A percentile compares a stretch with the other conserved stretches of the same genome.
Evolutionary conservation across 2,113 vertebrate species (phyloP).

Genomic region (Ochotona princeps): DNA sequence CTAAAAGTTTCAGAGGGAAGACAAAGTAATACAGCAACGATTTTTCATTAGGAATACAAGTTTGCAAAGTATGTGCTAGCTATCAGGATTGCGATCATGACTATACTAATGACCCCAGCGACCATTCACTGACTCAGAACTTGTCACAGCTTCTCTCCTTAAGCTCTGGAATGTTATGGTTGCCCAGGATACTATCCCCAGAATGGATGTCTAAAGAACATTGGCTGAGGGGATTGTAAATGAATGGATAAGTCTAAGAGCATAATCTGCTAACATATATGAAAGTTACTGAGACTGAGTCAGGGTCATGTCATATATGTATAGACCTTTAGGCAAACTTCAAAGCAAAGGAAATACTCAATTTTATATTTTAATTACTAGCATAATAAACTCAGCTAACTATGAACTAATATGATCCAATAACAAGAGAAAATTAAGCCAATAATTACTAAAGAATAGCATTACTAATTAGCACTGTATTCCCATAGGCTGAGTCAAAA

Average conservation of each 20-base stretch:
- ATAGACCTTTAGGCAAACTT: slow-evolving; percentile 56
- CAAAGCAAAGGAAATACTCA: slow-evolving; percentile 72
- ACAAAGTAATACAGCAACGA: neutral
- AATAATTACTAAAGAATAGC: slow-evolving; percentile 68
- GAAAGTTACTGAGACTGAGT: slow-evolving; percentile 40
- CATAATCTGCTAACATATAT: slow-evolving; percentile 30
- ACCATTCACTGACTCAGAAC: neutral
- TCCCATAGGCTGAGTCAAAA: slow-evolving; percentile 52
- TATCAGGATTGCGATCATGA: neutral
- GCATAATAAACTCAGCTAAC: slow-evolving; percentile 69
- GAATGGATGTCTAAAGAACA: neutral
- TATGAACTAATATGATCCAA: slow-evolving; percentile 51
- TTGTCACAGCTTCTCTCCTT: neutral
- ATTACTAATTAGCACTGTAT: slow-evolving; percentile 67
- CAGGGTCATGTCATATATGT: slow-evolving; percentile 26
- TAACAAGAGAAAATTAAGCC: slow-evolving; percentile 60
- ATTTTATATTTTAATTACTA: slow-evolving; percentile 71
- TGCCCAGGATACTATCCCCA: neutral
- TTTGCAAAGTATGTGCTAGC: slow-evolving; percentile 6
- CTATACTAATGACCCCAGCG: neutral
- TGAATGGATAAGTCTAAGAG: neutral
- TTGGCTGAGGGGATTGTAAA: slow-evolving; percentile 12
- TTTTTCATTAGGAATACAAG: slow-evolving; percentile 3
- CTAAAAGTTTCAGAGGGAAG: neutral
- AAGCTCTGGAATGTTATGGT: neutral